A percentile compares a stretch with the other conserved stretches of the same genome.
Conservation (phyloP, 2,797 vertebrate genomes). For the Sorex maritimensis region DNA sequence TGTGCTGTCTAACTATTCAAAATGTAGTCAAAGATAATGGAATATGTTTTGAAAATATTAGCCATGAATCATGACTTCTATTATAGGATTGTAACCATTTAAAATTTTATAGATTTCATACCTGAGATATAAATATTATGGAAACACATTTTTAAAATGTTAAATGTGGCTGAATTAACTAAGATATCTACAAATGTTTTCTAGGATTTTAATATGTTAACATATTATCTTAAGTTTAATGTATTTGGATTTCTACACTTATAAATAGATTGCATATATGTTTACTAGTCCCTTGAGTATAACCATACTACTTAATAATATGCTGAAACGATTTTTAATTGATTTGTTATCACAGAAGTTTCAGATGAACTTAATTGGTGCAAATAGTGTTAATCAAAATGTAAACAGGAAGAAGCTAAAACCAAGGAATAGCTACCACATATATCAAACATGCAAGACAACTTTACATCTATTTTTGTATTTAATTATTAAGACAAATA, state of each 20-base stretch:
- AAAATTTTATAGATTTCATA: slow-evolving; percentile 18
- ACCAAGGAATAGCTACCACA: not conserved
- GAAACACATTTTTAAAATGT: not conserved
- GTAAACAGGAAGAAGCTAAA: not conserved
- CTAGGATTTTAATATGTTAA: not conserved
- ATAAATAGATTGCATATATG: not conserved
- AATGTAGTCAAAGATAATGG: not conserved
- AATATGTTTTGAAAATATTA: not conserved
- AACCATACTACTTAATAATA: not conserved
- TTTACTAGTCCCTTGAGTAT: not conserved
- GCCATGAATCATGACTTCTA: not conserved
- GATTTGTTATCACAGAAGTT: slow-evolving; percentile 1
- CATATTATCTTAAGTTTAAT: not conserved
- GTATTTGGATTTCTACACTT: not conserved
- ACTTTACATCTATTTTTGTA: not conserved
- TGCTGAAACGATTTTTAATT: not conserved
- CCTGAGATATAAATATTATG: not conserved
- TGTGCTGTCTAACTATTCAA: not conserved
- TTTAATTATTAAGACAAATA: no score
- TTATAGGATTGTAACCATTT: not conserved
- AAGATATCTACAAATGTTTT: not conserved
- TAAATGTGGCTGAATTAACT: not conserved
- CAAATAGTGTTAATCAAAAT: not conserved
- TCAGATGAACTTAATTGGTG: not conserved
- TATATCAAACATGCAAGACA: not conserved